phyloP scores from a whole-genome alignment of 2,888 invertebrate species.

The Patella caerulea region DNA sequence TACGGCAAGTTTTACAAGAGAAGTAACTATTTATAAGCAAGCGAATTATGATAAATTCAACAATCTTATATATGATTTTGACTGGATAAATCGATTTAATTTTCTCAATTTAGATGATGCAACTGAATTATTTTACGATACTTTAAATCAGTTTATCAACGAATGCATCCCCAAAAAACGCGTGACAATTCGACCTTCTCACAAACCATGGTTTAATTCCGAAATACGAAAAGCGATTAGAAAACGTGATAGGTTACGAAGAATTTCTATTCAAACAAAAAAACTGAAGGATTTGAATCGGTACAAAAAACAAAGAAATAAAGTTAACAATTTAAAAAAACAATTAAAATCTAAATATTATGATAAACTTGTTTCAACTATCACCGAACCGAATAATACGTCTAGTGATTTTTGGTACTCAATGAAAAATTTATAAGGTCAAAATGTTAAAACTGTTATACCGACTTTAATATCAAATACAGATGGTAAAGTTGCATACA shows the following conservation, averaged over 20 bases:
- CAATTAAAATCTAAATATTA: too few relatives aligned
- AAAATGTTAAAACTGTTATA: background rate
- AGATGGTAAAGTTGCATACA: background rate
- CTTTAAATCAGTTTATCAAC: background rate
- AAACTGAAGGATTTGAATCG: background rate
- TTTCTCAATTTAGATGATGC: background rate
- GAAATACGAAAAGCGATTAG: background rate
- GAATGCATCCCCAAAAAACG: background rate
- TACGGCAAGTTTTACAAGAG: background rate
- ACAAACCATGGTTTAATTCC: background rate
- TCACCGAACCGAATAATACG: background rate
- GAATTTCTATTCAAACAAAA: background rate
- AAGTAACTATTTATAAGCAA: background rate
- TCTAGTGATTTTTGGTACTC: background rate
- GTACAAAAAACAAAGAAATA: background rate
- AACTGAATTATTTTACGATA: background rate
- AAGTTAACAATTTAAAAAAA: conserved; percentile 4
- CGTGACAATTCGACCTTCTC: background rate
- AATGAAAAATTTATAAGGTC: background rate
- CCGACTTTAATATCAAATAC: background rate
- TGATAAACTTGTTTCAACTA: background rate
- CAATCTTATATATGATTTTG: background rate
- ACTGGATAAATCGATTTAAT: background rate
- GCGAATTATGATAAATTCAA: background rate
- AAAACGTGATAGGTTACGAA: background rate